Conservation (phyloP, 2,797 vertebrate species). For the Sitta carolinensis region DNA sequence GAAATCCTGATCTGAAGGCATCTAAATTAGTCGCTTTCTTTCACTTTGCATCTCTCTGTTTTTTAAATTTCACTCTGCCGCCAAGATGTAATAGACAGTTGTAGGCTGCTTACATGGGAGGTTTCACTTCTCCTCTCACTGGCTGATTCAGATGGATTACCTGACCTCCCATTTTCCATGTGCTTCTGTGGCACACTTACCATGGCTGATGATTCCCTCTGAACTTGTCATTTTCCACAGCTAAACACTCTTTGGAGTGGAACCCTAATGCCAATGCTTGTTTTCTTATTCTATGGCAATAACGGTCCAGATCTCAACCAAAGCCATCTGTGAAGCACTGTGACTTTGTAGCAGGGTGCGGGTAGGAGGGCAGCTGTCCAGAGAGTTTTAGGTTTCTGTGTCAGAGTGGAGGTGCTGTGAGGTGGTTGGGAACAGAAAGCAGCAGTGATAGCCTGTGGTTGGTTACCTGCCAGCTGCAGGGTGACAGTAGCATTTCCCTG, state of each 20-base stretch:
- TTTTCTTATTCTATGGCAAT: neutral
- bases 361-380: neutral
- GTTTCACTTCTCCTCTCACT: neutral
- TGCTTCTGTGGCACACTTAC: neutral
- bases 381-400: neutral
- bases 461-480: rapidly evolving
- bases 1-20: neutral
- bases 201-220: neutral
- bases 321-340: neutral
- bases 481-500: neutral
- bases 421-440: neutral
- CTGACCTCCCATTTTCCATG: neutral
- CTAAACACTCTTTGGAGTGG: neutral
- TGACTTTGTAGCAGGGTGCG: neutral
- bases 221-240: neutral
- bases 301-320: rapidly evolving
- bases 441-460: neutral
- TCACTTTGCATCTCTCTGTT: neutral
- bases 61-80: neutral
- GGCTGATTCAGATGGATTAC: neutral
- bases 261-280: neutral
- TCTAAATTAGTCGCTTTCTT: neutral
- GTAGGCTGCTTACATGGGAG: neutral
- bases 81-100: neutral
- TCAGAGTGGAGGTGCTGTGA: rapidly evolving